Evolutionary conservation across 1,140 invertebrate genomes (phyloP).

Genomic region (Leguminivora glycinivorella): DNA sequence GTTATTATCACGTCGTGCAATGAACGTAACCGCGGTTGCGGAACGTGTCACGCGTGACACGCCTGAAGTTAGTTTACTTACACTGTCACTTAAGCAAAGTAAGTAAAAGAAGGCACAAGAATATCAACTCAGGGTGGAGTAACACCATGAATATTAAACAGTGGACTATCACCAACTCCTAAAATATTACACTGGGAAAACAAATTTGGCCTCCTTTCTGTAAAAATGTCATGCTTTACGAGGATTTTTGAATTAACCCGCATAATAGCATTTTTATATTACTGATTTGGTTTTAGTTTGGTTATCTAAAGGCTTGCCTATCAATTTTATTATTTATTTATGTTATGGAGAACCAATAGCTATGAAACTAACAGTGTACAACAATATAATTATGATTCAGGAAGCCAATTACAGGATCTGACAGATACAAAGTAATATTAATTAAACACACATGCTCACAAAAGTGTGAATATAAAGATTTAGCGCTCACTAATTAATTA

Average conservation of each 20-base stretch:
- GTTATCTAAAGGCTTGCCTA: neutral
- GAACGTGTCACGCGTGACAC: too few species aligned
- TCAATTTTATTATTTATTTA: neutral
- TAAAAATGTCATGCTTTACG: neutral
- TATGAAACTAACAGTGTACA: too few species aligned
- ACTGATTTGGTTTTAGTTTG: neutral
- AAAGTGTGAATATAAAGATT: too few species aligned
- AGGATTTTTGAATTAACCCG: neutral
- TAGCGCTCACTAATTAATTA: too few species aligned
- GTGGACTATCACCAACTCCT: neutral
- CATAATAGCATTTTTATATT: neutral
- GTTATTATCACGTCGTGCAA: neutral
- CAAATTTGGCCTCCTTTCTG: neutral
- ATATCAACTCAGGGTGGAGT: neutral
- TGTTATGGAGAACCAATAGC: too few species aligned
- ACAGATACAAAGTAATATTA: too few species aligned
- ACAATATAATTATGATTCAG: neutral
- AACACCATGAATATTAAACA: slow-evolving; percentile 4
- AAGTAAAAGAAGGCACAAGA: slow-evolving; percentile 4
- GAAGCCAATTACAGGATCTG: too few species aligned
- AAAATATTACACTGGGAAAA: neutral
- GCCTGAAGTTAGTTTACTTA: neutral
- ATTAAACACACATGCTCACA: too few species aligned
- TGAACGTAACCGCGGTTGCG: neutral
- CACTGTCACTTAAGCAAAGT: slow-evolving; percentile 9